Percentiles rank a stretch among this genome's conserved stretches.
phyloP scores from a whole-genome alignment of 2,113 vertebrate species.

The Cyanoramphus novaezelandiae region DNA sequence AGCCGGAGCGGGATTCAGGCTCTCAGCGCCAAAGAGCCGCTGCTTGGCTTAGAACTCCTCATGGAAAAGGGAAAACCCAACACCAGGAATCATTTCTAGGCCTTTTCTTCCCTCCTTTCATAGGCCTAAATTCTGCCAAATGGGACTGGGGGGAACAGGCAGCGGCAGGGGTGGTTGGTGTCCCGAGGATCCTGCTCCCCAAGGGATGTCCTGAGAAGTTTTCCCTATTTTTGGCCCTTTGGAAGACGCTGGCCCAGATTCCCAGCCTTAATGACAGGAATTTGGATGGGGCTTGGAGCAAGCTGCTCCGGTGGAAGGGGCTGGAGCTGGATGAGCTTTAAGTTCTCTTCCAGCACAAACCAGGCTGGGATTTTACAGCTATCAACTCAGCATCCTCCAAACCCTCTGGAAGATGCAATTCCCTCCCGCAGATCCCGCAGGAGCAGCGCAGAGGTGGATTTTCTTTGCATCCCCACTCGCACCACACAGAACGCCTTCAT shows the following conservation, averaged over 20 bases:
- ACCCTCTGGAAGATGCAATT: not conserved
- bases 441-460: not conserved
- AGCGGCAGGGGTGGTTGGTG: not conserved
- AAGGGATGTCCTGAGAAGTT: not conserved
- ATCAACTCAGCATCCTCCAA: not conserved
- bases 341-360: not conserved
- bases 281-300: not conserved
- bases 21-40: not conserved
- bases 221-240: not conserved
- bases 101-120: not conserved
- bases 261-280: not conserved
- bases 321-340: not conserved
- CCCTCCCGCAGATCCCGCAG: not conserved
- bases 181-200: not conserved
- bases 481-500: not conserved
- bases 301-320: not conserved
- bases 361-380: not conserved
- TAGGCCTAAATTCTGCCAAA: not conserved
- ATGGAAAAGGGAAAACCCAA: not conserved
- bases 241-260: not conserved
- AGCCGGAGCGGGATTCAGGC: not conserved
- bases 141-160: accelerated
- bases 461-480: not conserved
- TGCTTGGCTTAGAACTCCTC: not conserved
- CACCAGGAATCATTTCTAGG: not conserved